Percentiles rank a stretch among this genome's conserved stretches.
phyloP scores from a whole-genome alignment of 2,888 invertebrate species.

The Noctua janthina region DNA sequence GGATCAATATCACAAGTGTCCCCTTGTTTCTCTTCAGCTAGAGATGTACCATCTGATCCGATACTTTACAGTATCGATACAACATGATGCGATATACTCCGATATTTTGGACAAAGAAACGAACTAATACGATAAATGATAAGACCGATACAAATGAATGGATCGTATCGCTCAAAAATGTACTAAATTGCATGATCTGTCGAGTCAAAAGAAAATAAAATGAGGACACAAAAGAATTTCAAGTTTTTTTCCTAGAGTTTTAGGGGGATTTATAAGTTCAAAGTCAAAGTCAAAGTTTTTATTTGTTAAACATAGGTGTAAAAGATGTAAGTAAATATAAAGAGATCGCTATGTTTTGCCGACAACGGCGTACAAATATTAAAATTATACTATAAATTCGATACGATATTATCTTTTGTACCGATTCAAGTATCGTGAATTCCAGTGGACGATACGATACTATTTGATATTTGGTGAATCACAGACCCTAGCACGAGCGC shows the following conservation, averaged over 20 bases:
- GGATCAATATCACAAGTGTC: conserved; percentile 19
- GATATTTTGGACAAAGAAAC: not conserved
- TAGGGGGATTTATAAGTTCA: too few relatives aligned
- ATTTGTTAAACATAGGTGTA: too few relatives aligned
- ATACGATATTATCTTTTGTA: not conserved
- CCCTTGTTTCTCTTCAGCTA: conserved; percentile 2
- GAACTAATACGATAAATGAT: not conserved
- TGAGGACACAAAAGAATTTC: not conserved
- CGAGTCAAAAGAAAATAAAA: not conserved
- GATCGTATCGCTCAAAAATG: not conserved
- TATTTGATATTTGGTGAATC: not conserved
- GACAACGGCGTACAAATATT: too few relatives aligned
- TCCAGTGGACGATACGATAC: not conserved
- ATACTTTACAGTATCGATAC: not conserved
- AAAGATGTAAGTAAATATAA: too few relatives aligned
- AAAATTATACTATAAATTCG: too few relatives aligned
- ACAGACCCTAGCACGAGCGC: too few relatives aligned
- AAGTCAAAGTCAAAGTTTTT: too few relatives aligned
- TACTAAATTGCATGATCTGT: not conserved
- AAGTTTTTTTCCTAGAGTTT: too few relatives aligned
- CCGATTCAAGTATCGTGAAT: not conserved
- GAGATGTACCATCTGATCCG: not conserved
- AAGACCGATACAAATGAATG: not conserved
- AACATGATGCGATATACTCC: not conserved
- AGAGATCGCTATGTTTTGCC: too few relatives aligned